A percentile compares a stretch with the other conserved stretches of the same genome.
These are phyloP conservation scores for Lipotes vexillifer DNA, from an alignment of 2,113 vertebrate genomes.

Conservation along the genomic window DNA sequence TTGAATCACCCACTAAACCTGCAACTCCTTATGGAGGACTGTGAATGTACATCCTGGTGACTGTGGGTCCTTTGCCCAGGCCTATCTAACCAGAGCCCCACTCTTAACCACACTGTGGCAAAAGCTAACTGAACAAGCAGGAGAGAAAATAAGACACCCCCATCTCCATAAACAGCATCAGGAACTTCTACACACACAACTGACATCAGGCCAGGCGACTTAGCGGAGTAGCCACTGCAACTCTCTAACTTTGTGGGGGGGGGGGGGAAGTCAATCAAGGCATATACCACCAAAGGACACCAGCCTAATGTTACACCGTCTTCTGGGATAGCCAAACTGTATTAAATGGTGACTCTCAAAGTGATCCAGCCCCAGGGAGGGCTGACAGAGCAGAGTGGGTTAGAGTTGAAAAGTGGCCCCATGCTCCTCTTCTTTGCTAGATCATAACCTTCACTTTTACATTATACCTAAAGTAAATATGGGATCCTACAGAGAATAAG, in stretches of 20 bases:
- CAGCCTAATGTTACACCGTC: not conserved
- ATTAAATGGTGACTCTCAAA: not conserved
- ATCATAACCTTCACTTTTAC: not conserved
- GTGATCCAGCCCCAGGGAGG: not conserved
- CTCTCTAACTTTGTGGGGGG: not conserved
- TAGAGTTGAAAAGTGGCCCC: accelerated
- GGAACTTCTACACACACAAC: not conserved
- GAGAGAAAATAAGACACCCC: not conserved
- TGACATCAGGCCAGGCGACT: not conserved
- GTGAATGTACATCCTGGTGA: not conserved
- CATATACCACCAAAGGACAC: not conserved
- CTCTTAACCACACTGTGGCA: not conserved
- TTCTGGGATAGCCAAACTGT: not conserved
- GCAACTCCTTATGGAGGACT: not conserved
- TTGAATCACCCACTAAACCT: not conserved
- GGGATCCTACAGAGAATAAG: not conserved
- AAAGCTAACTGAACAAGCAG: not conserved
- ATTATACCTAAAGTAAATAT: not conserved
- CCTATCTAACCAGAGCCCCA: not conserved
- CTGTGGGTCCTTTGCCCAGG: not conserved
- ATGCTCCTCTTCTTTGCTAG: not conserved
- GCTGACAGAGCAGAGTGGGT: not conserved
- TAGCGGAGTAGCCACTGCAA: not conserved
- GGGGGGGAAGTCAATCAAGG: not conserved
- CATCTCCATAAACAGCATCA: not conserved